These are phyloP conservation scores for Eupeodes latifasciatus DNA, from an alignment of 2,888 invertebrate species.

Conservation along the genomic window DNA sequence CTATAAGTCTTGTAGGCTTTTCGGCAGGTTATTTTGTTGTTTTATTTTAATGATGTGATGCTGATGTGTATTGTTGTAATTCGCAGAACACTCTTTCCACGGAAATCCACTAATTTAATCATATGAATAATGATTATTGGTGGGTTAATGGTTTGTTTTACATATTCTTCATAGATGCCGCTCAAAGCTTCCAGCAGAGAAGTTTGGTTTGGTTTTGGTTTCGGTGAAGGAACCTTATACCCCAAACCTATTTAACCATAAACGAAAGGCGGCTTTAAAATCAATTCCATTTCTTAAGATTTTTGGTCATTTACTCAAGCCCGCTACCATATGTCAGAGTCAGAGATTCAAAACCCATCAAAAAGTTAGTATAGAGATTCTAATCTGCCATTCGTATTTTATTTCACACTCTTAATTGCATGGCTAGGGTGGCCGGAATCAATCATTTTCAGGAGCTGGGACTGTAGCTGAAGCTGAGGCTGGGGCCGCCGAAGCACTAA, in stretches of 20 bases:
- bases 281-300: conserved; percentile 62
- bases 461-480: background rate
- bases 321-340: conserved; percentile 33
- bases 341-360: background rate
- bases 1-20: conserved; percentile 52
- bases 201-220: conserved; percentile 10
- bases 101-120: conserved; percentile 70
- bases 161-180: conserved; percentile 77
- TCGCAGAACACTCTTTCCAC: conserved; percentile 68
- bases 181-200: conserved; percentile 49
- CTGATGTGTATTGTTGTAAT: conserved; percentile 27
- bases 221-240: background rate
- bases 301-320: background rate
- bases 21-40: conserved; percentile 31
- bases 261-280: conserved; percentile 54
- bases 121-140: conserved; percentile 84
- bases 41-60: background rate
- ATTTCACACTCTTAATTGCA: conserved; percentile 76
- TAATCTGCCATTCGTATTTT: conserved; percentile 67
- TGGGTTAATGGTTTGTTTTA: conserved; percentile 84
- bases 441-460: conserved; percentile 63
- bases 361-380: conserved; percentile 45
- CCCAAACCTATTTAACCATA: too few relatives aligned
- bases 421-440: conserved; percentile 74
- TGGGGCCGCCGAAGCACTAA: background rate